phyloP scores from a whole-genome alignment of 2,113 vertebrate species.

The Naja naja region DNA sequence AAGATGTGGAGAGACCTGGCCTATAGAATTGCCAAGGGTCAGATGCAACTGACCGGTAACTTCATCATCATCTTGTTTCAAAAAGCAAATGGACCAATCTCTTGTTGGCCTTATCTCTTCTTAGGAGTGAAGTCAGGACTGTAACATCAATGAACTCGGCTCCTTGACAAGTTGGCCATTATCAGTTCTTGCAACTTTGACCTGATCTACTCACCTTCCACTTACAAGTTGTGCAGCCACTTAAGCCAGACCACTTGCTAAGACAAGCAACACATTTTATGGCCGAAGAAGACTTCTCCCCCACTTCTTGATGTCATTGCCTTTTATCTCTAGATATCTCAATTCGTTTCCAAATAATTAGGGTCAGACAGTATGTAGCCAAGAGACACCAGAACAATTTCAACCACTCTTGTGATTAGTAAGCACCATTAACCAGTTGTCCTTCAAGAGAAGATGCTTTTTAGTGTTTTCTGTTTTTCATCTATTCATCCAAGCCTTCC shows the following conservation, averaged over 20 bases:
- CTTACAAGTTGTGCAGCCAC: slow-evolving; percentile 42
- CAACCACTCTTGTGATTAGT: slow-evolving; percentile 60
- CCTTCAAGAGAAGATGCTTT: slow-evolving; percentile 41
- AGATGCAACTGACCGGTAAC: neutral
- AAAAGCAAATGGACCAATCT: slow-evolving; percentile 57
- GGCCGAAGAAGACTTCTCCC: slow-evolving; percentile 17
- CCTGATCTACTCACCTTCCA: slow-evolving; percentile 57
- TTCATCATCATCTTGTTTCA: slow-evolving; percentile 16
- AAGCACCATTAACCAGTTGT: slow-evolving; percentile 46
- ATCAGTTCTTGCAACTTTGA: slow-evolving; percentile 41
- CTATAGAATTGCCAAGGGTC: neutral
- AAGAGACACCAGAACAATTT: slow-evolving; percentile 56
- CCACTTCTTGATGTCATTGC: neutral
- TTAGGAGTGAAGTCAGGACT: slow-evolving; percentile 49
- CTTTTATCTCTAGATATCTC: slow-evolving; percentile 29
- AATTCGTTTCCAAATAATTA: slow-evolving; percentile 38
- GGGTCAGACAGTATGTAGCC: slow-evolving; percentile 41
- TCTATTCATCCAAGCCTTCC: neutral
- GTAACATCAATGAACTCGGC: slow-evolving; percentile 37
- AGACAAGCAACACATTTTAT: slow-evolving; percentile 56
- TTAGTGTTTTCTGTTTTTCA: slow-evolving; percentile 15
- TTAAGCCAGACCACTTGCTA: slow-evolving; percentile 58
- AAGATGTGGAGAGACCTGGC: neutral
- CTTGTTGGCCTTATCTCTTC: slow-evolving; percentile 46
- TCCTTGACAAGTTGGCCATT: slow-evolving; percentile 12